A percentile compares a stretch with the other conserved stretches of the same genome.
These are phyloP conservation scores for Phyllotreta cruciferae DNA, from an alignment of 2,888 invertebrate species.

Conservation along the genomic window DNA sequence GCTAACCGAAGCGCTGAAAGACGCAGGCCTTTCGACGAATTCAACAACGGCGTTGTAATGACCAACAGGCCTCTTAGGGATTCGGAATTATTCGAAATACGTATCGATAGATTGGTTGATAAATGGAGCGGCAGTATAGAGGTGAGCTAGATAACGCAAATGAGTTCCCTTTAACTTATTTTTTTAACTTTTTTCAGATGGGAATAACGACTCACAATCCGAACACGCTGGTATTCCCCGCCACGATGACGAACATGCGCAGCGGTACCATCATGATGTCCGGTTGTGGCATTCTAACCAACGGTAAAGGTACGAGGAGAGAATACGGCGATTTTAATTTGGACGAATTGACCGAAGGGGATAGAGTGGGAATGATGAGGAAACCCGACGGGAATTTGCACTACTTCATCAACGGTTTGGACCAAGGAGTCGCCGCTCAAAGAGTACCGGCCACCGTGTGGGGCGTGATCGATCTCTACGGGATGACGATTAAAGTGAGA, in stretches of 20 bases:
- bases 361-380: slow-evolving; percentile 90
- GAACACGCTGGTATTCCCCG: slow-evolving; percentile 86
- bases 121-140: slow-evolving; percentile 96
- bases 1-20: slow-evolving; percentile 87
- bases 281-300: slow-evolving; percentile 94
- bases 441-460: slow-evolving; percentile 82
- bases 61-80: slow-evolving; percentile 87
- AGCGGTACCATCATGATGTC: slow-evolving; percentile 95
- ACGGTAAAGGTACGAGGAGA: slow-evolving; percentile 91
- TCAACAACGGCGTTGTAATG: slow-evolving; percentile 96
- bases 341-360: slow-evolving; percentile 91
- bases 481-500: slow-evolving; percentile 84
- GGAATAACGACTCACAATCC: slow-evolving; percentile 95
- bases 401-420: slow-evolving; percentile 91
- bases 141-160: no score
- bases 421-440: slow-evolving; percentile 90
- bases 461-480: slow-evolving; percentile 95
- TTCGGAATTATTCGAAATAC: slow-evolving; percentile 92
- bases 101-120: slow-evolving; percentile 90
- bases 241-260: slow-evolving; percentile 97
- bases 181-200: slow-evolving; percentile 70
- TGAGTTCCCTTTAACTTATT: no score
- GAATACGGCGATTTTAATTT: slow-evolving; percentile 94
- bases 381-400: slow-evolving; percentile 85
- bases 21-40: slow-evolving; percentile 88